These are phyloP conservation scores for Parauchenoglanis punctatus DNA, from an alignment of 2,797 vertebrate species.

Conservation along the genomic window DNA sequence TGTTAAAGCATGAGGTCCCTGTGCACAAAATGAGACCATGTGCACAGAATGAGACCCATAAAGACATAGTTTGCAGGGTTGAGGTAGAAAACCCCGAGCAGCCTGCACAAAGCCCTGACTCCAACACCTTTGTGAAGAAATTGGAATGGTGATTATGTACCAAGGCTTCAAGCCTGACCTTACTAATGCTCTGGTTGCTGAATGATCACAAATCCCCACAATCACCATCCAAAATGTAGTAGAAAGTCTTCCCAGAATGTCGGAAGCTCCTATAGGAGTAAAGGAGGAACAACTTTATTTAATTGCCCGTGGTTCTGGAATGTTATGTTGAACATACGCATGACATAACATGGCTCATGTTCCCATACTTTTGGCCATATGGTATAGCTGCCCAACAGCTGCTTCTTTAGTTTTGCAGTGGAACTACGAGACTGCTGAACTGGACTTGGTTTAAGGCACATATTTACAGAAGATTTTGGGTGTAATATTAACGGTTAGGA, in stretches of 20 bases:
- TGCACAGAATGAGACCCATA: background rate
- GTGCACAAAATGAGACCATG: background rate
- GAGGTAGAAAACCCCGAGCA: background rate
- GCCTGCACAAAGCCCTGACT: background rate
- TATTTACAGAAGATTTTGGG: background rate
- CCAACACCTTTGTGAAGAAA: background rate
- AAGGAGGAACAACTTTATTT: background rate
- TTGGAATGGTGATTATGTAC: background rate
- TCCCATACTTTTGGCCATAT: background rate
- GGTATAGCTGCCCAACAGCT: background rate
- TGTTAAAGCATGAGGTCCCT: background rate
- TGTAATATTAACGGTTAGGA: background rate
- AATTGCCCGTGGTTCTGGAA: background rate
- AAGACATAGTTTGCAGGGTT: background rate
- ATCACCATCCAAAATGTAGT: background rate
- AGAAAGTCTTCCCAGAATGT: background rate
- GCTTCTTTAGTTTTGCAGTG: background rate
- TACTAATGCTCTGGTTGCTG: too few species aligned
- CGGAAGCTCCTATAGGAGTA: background rate
- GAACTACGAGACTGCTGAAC: background rate
- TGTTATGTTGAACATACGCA: background rate
- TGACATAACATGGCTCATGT: background rate
- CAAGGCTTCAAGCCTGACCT: background rate
- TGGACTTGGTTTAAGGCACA: background rate
- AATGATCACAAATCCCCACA: background rate